These are phyloP conservation scores for Acleris emargana DNA, from an alignment of 2,888 invertebrate species.

Conservation along the genomic window DNA sequence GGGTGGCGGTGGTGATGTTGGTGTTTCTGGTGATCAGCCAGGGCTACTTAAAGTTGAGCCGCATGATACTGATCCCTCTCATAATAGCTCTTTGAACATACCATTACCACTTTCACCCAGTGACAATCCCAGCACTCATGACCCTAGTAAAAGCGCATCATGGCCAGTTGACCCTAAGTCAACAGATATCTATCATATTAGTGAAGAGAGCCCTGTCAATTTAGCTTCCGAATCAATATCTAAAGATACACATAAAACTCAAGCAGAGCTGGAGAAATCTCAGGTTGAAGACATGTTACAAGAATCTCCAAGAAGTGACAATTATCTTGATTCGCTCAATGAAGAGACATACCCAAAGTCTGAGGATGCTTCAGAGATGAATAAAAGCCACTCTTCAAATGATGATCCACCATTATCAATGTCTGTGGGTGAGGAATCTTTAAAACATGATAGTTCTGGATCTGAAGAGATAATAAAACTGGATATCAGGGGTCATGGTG, in stretches of 20 bases:
- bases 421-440: constrained; percentile 46
- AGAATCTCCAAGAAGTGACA: constrained; percentile 62
- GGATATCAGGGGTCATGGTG: constrained; percentile 75
- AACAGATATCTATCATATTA: constrained; percentile 65
- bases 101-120: constrained; percentile 53
- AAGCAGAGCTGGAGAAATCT: constrained; percentile 38
- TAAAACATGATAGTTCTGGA: constrained; percentile 58
- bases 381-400: constrained; percentile 46
- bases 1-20: constrained; percentile 38
- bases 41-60: constrained; percentile 51
- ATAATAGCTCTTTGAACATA: constrained; percentile 55
- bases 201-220: constrained; percentile 74
- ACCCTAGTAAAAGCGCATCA: constrained; percentile 62
- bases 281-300: constrained; percentile 47
- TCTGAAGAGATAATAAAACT: constrained; percentile 80
- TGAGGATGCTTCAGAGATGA: constrained; percentile 45
- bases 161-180: constrained; percentile 65
- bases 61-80: constrained; percentile 47
- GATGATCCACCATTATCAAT: constrained; percentile 31
- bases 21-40: constrained; percentile 41
- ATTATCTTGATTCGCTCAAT: constrained; percentile 71
- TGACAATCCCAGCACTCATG: constrained; percentile 57
- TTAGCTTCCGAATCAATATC: constrained; percentile 57
- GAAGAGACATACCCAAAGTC: constrained; percentile 56
- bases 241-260: constrained; percentile 48